Evolutionary conservation across 1,140 invertebrate genomes (phyloP), one percentile per base, ranked within the genome.

Genomic region (Phymorhynchus buccinoides): DNA sequence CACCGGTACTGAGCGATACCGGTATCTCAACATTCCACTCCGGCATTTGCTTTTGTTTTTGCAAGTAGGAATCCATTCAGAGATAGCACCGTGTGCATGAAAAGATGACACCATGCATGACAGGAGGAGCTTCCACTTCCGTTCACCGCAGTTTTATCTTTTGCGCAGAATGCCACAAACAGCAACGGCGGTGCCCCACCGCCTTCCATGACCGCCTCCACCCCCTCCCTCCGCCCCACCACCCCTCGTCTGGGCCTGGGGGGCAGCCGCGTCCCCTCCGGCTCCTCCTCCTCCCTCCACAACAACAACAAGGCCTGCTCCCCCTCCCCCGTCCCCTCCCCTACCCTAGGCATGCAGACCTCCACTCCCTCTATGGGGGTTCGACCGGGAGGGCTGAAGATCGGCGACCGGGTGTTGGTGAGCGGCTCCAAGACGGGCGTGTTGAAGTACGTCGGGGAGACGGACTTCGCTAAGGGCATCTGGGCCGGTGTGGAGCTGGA

Each of bases 401-500:
- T 97, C 85, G 98, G 97, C 56, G 97, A 99, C 89, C 95, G 98
- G 77, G 98, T 99, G 30, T 96, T 99, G 86, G 97, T 99, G 16
- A 96, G 95, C 88, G 96, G 96, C 81, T 96, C 96, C 39, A 99
- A 99, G 94, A 95, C 96, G 48, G 98, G 98, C 85, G 95, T 96
- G 42, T 94, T 99, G 30, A 95, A 96, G 84, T 99, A 96, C 92
- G 94, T 97, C 82, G 98, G 98, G n/a, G 93, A 94, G 37, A 97
- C 97, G 62, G 96, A 98, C 86, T 99, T 99, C 93, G 97, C 97
- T 16, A 91, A 95, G 35, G 98, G 98, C 30, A 95, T 97, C 88
- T 99, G 98, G 98, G 98, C 97, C 85, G 98, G 98, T n/a, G 96
- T 99, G 35, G 97, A 99, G 93, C 94, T 99, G 86, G 97, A 99